Base-by-base conservation (phyloP, 2,888 invertebrate species). In the Cosmopolites sordidus region DNA sequence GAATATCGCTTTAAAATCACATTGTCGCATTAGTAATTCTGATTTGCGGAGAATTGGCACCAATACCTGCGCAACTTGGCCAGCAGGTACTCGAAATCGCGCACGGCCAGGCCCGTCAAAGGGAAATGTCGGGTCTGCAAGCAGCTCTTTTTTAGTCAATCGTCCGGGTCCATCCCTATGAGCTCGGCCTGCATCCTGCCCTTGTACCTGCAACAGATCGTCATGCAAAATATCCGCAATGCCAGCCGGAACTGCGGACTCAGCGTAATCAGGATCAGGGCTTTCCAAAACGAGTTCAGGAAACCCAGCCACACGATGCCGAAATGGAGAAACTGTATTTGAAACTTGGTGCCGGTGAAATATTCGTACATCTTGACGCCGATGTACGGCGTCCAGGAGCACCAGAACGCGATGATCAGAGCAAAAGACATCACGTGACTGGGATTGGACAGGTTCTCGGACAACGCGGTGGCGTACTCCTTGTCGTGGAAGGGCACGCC, bases 381-480 rank as follows among this genome's bases (percentile, higher is more conserved):
- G 60, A 93, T 87, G 77, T 90, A 94, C 16, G 97, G 97, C 60
- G 89, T 80, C 97, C 97, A 98, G 64, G 94, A 92, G 59, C 93
- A 76, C 86, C 92, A 89, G 77, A 96, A 98, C 52, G 89, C 81
- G 65, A 90, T 79, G 62, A 96, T 89, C 67, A 97, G 83, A 64
- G 93, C 83, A 76, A 97, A 94, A 68, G 94, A 93, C 86, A 96
- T 93, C 75, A 92, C 83, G 79, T 97, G 96, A 78, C 92, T 92
- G 60, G 93, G 93, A 76, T 94, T 94, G 62, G 91, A 84, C 60
- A 94, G 82, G 75, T 92, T 92, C 76, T 93, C 93, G 57, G 90
- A 87, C 60, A 93, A 78, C 46, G 93, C 93, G 40, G 92, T 89
- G 62, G 90, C 89, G 76, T 92, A 89, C 76, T 92, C 92, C 78